Percentiles rank a stretch among this genome's conserved stretches.
These are phyloP conservation scores for Catostylus mosaicus DNA, from an alignment of 30 jellyfish, hydroid and myxozoan genomes.

Conservation along the genomic window DNA sequence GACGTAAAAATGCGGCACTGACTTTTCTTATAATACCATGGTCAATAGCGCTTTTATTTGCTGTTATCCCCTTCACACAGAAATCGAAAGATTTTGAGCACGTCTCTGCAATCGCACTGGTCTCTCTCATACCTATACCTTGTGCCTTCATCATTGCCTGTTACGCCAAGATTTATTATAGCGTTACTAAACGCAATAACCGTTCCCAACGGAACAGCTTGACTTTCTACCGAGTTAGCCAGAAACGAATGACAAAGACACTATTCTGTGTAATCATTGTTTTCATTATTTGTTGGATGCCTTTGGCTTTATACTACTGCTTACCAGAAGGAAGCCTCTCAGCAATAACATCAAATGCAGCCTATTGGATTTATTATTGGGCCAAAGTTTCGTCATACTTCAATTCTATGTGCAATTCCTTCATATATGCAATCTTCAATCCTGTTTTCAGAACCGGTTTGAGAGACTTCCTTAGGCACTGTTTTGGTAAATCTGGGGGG, in stretches of 20 bases:
- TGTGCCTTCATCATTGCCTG: background rate
- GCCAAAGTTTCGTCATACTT: slow-evolving; percentile 8
- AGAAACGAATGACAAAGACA: background rate
- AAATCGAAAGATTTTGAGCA: slow-evolving; percentile 1
- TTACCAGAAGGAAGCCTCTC: background rate
- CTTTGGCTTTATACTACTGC: background rate
- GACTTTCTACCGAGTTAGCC: background rate
- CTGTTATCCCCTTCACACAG: background rate
- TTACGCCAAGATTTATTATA: background rate
- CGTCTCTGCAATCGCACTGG: background rate
- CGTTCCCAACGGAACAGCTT: background rate
- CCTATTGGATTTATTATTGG: background rate
- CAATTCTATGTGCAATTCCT: slow-evolving; percentile 8
- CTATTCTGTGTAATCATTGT: background rate
- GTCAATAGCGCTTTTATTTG: background rate
- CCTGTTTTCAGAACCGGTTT: slow-evolving; percentile 1
- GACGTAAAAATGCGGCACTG: background rate
- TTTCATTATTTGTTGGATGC: background rate
- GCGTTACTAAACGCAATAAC: background rate
- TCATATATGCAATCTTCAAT: slow-evolving; percentile 1
- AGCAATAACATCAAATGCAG: background rate
- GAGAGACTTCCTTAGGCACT: background rate
- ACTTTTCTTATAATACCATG: background rate
- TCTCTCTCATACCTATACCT: background rate
- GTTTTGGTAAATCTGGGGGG: background rate